Evolutionary conservation across 2,797 vertebrate species (phyloP).

Genomic region (Alfaro cultratus): DNA sequence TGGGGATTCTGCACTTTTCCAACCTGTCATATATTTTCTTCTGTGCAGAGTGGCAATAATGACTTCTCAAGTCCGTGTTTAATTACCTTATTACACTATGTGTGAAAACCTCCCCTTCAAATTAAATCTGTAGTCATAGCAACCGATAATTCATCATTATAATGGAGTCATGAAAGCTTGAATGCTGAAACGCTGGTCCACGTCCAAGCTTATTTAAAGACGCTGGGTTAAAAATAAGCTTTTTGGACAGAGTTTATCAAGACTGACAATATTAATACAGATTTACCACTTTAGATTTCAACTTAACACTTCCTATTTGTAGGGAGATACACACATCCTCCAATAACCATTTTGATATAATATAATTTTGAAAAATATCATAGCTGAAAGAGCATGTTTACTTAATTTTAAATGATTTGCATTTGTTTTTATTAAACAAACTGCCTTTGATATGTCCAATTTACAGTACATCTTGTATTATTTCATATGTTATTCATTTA

Average conservation of each 20-base stretch:
- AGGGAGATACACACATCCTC: not conserved
- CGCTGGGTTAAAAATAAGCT: not conserved
- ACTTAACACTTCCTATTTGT: not conserved
- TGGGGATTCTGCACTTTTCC: not conserved
- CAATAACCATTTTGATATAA: not conserved
- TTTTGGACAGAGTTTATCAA: not conserved
- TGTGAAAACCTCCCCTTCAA: not conserved
- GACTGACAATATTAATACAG: not conserved
- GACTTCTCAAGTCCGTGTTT: not conserved
- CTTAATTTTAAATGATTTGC: not conserved
- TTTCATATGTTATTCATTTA: not conserved
- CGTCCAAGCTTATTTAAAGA: not conserved
- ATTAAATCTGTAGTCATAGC: not conserved
- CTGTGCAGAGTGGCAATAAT: not conserved
- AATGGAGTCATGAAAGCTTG: not conserved
- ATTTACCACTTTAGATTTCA: not conserved
- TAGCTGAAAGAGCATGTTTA: not conserved
- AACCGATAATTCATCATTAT: constrained; percentile 7
- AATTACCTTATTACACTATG: constrained; percentile 6
- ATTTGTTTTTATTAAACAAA: not conserved
- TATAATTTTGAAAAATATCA: not conserved
- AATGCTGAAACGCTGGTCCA: not conserved
- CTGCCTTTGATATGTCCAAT: not conserved
- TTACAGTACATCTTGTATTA: not conserved
- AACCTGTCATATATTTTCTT: constrained; percentile 5